Conservation (phyloP, 1,140 invertebrate species). For the Neelides sp. region DNA sequence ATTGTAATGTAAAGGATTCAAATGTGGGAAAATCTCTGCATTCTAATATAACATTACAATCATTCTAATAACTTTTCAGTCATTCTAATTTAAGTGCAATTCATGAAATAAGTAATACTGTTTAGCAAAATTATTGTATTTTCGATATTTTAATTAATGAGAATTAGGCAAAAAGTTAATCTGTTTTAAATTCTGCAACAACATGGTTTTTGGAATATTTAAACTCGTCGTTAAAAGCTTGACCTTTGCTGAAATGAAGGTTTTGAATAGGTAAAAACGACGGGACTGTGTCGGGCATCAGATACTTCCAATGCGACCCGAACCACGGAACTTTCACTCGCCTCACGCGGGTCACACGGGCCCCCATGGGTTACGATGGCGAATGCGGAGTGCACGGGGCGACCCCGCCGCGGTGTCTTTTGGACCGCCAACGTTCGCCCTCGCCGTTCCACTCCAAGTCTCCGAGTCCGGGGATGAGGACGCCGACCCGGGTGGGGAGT, state of each 20-base stretch:
- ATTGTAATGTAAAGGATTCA: too few species aligned
- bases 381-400: neutral
- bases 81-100: too few species aligned
- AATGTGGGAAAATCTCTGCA: too few species aligned
- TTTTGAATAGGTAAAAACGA: conserved; percentile 39
- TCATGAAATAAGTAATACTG: neutral
- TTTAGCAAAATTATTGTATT: neutral
- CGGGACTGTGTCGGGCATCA: conserved; percentile 37
- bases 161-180: too few species aligned
- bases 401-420: neutral
- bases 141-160: neutral
- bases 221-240: too few species aligned
- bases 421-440: conserved; percentile 1
- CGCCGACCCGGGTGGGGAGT: conserved; percentile 6
- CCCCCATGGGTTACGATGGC: conserved; percentile 40
- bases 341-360: conserved; percentile 67
- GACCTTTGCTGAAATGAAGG: too few species aligned
- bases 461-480: conserved; percentile 14
- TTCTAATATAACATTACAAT: too few species aligned
- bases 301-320: conserved; percentile 73
- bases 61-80: too few species aligned
- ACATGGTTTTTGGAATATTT: neutral
- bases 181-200: neutral
- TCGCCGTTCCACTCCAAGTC: conserved; percentile 28
- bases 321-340: conserved; percentile 88